Conservation (phyloP, 2,797 vertebrate genomes). For the Amniataba percoides region DNA sequence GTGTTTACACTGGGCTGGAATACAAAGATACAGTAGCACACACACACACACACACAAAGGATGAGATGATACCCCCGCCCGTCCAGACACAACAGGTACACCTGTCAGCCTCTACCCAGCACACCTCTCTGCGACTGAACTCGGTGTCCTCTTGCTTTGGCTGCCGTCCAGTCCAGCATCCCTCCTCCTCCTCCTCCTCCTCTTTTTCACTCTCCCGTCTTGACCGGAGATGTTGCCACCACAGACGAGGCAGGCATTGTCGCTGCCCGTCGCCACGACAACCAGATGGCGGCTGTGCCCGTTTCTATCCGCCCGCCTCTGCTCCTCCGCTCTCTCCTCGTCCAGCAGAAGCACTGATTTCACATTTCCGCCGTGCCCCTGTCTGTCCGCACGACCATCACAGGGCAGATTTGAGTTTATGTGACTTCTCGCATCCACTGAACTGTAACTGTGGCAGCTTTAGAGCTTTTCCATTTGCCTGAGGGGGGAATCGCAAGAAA, state of each 20-base stretch:
- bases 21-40: conserved; percentile 32
- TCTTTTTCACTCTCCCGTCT: conserved; percentile 33
- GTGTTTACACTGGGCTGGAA: conserved; percentile 18
- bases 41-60: background rate
- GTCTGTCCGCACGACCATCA: conserved; percentile 11
- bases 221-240: conserved; percentile 35
- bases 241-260: conserved; percentile 30
- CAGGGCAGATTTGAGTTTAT: conserved; percentile 1
- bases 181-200: conserved; percentile 24
- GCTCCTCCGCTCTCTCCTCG: conserved; percentile 3
- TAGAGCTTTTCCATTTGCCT: background rate
- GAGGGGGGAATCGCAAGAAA: background rate
- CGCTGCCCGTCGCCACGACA: conserved; percentile 54
- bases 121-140: conserved; percentile 55
- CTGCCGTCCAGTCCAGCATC: conserved; percentile 42
- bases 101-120: conserved; percentile 56
- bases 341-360: conserved; percentile 12
- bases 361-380: conserved; percentile 11
- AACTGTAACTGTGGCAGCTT: background rate
- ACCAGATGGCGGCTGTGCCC: conserved; percentile 64
- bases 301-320: conserved; percentile 9
- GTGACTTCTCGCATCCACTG: background rate
- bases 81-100: conserved; percentile 53
- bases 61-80: conserved; percentile 31
- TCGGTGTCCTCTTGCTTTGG: conserved; percentile 60